These are phyloP conservation scores for Meganola albula DNA, from an alignment of 2,888 invertebrate genomes.

Conservation along the genomic window DNA sequence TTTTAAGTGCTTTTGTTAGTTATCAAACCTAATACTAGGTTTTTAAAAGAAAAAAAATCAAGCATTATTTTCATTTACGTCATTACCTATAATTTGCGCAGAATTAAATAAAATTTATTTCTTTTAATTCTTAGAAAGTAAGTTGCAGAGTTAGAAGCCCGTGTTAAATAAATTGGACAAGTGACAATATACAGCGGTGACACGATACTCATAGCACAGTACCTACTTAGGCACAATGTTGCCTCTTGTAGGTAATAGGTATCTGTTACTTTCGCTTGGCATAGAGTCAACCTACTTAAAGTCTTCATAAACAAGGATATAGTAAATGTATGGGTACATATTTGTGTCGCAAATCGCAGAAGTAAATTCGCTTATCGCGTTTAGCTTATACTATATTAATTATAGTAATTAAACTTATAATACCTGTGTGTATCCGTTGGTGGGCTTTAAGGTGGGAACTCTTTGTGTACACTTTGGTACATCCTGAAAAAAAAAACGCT, in stretches of 20 bases:
- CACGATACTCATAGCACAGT: constrained; percentile 20
- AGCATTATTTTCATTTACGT: no score
- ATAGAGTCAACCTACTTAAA: constrained; percentile 11
- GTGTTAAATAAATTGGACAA: constrained; percentile 39
- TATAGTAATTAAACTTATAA: constrained; percentile 50
- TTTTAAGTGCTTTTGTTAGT: no score
- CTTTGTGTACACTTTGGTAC: constrained; percentile 98
- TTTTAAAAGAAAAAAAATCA: no score
- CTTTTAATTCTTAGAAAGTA: no score
- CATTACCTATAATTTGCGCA: no score
- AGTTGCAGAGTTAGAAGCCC: constrained; percentile 28
- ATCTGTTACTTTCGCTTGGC: constrained; percentile 29
- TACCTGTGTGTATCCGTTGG: constrained; percentile 98
- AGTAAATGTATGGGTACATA: no score
- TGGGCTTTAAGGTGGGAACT: constrained; percentile 98
- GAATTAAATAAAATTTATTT: no score
- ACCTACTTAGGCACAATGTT: constrained; percentile 18
- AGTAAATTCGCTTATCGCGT: constrained; percentile 25
- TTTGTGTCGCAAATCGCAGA: constrained; percentile 25
- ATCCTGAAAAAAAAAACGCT: constrained; percentile 85
- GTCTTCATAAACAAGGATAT: no score
- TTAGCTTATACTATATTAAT: no score
- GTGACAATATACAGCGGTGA: constrained; percentile 29
- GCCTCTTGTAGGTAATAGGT: constrained; percentile 18
- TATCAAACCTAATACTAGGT: no score